Evolutionary conservation across 2,888 invertebrate species (phyloP).

Genomic region (Odontocerum albicorne): DNA sequence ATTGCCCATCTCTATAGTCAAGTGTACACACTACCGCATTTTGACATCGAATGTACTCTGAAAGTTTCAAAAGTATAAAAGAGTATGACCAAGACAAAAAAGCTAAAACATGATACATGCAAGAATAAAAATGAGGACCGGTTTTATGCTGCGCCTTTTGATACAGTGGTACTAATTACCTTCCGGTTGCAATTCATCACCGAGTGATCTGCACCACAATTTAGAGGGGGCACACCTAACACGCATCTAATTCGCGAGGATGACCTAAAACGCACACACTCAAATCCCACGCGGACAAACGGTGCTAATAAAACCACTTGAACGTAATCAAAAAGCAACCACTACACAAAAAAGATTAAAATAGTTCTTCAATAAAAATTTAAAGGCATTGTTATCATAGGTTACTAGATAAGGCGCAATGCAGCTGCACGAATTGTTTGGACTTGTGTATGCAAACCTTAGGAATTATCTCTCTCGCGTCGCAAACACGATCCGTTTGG

Average conservation of each 20-base stretch:
- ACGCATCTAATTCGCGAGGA: slow-evolving; percentile 19
- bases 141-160: too few species aligned
- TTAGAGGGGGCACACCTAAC: not conserved
- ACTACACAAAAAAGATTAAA: not conserved
- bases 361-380: not conserved
- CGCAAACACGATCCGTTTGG: slow-evolving; percentile 9
- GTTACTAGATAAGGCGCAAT: too few species aligned
- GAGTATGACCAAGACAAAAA: too few species aligned
- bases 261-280: slow-evolving; percentile 21
- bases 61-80: too few species aligned
- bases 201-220: not conserved
- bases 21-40: too few species aligned
- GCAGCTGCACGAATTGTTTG: too few species aligned
- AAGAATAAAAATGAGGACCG: too few species aligned
- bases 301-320: not conserved
- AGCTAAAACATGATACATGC: too few species aligned
- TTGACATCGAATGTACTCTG: too few species aligned
- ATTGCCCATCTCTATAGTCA: too few species aligned
- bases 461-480: not conserved
- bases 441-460: not conserved
- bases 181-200: not conserved
- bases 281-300: slow-evolving; percentile 2
- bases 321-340: not conserved
- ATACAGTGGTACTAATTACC: too few species aligned
- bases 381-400: too few species aligned